phyloP scores from a whole-genome alignment of 2,113 vertebrate genomes.

The Alectura lathami region DNA sequence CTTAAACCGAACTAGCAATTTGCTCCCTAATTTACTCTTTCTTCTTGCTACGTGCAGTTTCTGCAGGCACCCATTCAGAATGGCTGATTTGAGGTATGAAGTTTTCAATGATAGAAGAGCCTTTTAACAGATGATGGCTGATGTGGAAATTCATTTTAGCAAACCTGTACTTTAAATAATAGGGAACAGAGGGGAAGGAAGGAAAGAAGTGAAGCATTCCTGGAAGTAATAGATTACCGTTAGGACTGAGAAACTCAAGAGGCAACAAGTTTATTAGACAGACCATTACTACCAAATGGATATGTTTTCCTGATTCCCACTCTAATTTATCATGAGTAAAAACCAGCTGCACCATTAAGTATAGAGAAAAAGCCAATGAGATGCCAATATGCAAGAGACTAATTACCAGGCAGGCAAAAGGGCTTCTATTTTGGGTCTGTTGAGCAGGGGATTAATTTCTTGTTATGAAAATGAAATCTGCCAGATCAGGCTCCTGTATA shows the following conservation, averaged over 20 bases:
- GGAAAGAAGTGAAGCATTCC: not conserved
- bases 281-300: not conserved
- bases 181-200: not conserved
- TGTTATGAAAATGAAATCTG: not conserved
- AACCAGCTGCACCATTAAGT: not conserved
- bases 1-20: not conserved
- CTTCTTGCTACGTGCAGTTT: not conserved
- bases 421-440: constrained; percentile 17
- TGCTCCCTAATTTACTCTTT: not conserved
- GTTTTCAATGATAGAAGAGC: not conserved
- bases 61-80: not conserved
- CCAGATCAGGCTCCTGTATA: not conserved
- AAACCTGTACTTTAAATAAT: not conserved
- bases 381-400: constrained; percentile 34
- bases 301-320: not conserved
- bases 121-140: not conserved
- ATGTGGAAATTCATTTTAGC: not conserved
- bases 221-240: constrained; percentile 12
- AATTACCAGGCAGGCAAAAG: constrained; percentile 12
- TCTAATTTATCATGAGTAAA: constrained; percentile 12
- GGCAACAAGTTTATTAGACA: not conserved
- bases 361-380: constrained; percentile 16
- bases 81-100: not conserved
- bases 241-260: not conserved
- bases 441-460: constrained; percentile 48